Base-by-base conservation (phyloP, 2,888 invertebrate species). In the Apamea epomidion region DNA sequence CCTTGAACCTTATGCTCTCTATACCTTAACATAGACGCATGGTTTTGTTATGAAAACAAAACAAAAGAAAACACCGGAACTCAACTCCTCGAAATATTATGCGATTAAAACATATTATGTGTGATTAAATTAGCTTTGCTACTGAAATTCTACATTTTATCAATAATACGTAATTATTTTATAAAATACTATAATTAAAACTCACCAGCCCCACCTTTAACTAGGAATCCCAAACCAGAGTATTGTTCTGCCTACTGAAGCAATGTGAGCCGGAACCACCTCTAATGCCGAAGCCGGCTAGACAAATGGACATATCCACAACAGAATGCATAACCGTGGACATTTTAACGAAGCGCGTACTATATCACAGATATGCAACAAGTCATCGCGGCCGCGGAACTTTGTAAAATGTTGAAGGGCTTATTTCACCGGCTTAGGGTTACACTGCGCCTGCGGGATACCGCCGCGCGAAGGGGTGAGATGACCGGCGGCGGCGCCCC, bases 361-460 rank as follows among this genome's bases (percentile, higher is more conserved):
- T 42, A 42, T n/a, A 67, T 75, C 0, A 18, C 12, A 14, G 25
- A 32, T 29, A n/a, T 54, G 84, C 80, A 83, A 83, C 85, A 84
- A 80, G 85, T 71, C 0, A 32, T 8, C 54, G n/a, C 29, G 60
- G 14, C 74, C 37, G 65, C 29, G 80, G 29, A 54, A 45, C 69
- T 70, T 84, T 5, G 21, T 37, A 16, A 60, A 83, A 60, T 84
- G 74, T 45, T 64, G 12, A 42, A 72, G 32, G 48, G 60, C 10
- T 64, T 72, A 68, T 82, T 62, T 32, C n/a, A 54, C 2, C 37
- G 7, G 67, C n/a, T 25, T 37, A 62, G 25, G n/a, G 6, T 58
- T 51, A 32, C 25, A 10, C 18, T n/a, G 84, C 84, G 83, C 80
- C 80, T 84, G 84, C 84, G 82, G 37, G 74, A 21, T 80, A 70